Conservation (phyloP, 1,140 invertebrate species). For the Drosophila punjabiensis region DNA sequence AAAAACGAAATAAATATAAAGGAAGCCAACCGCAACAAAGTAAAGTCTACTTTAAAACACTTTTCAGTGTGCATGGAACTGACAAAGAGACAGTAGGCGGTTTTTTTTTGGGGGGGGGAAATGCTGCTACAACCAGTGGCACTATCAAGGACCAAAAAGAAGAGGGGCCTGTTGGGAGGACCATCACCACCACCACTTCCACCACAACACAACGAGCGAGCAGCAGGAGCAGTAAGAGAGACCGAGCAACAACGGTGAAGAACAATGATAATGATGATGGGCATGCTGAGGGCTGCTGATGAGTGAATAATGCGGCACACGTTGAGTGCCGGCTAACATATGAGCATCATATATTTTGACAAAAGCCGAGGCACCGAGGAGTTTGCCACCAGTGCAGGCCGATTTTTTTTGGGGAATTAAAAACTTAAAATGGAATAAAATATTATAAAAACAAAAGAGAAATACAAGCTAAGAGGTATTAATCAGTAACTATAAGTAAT, state of each 20-base stretch:
- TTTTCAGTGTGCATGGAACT: conserved; percentile 60
- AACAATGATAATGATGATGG: conserved; percentile 77
- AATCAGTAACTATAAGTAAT: neutral
- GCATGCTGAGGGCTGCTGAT: conserved; percentile 72
- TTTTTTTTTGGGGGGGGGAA: conserved; percentile 1
- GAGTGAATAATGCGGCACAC: conserved; percentile 76
- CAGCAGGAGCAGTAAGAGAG: conserved; percentile 13
- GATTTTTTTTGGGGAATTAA: neutral
- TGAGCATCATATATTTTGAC: conserved; percentile 76
- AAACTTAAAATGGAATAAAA: neutral
- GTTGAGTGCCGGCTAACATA: conserved; percentile 75
- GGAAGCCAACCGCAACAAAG: conserved; percentile 68
- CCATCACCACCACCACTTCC: conserved; percentile 7
- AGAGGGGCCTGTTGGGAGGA: neutral
- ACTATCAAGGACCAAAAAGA: conserved; percentile 37
- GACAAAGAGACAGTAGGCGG: conserved; percentile 62
- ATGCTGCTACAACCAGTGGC: conserved; percentile 18
- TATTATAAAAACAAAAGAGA: neutral
- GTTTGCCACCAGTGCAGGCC: conserved; percentile 14
- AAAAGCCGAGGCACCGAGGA: conserved; percentile 43
- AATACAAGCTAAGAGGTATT: no score
- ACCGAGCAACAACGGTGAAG: conserved; percentile 46
- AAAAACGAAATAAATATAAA: conserved; percentile 55
- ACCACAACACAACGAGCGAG: conserved; percentile 23
- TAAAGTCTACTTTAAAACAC: conserved; percentile 73